Percentiles rank a stretch among this genome's conserved stretches.
Evolutionary conservation across 2,113 vertebrate species (phyloP).

Genomic region (human): DNA sequence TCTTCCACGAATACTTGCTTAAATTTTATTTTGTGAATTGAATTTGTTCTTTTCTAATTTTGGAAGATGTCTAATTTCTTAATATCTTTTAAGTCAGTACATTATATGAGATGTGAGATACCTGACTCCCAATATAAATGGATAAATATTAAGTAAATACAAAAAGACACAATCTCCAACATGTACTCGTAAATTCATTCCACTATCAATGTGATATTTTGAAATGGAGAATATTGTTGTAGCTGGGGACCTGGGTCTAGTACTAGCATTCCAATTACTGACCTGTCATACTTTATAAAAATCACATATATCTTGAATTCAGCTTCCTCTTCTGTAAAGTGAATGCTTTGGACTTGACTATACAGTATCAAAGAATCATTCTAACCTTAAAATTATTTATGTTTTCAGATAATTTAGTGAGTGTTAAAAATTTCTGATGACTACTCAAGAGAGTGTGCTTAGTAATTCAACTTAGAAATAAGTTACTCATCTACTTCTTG

Average conservation of each 20-base stretch:
- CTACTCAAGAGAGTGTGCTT: background rate
- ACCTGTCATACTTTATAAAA: background rate
- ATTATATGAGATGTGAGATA: background rate
- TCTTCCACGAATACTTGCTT: background rate
- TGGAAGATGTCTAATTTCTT: background rate
- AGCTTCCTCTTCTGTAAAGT: background rate
- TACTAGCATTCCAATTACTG: background rate
- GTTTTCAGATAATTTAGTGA: background rate
- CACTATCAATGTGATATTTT: background rate
- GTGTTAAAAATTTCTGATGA: background rate
- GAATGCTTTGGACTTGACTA: background rate
- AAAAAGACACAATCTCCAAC: background rate
- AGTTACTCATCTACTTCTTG: background rate
- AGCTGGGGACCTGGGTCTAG: background rate
- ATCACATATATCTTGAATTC: background rate
- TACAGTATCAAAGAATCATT: background rate
- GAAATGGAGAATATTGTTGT: background rate
- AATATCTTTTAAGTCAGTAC: background rate
- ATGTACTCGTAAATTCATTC: background rate
- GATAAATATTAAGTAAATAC: background rate
- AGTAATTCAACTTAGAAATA: background rate
- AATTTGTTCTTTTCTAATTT: constrained; percentile 2
- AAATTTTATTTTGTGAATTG: background rate
- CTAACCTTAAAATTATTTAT: background rate
- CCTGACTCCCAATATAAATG: background rate